Evolutionary conservation across 2,113 vertebrate genomes (phyloP), one percentile per base, ranked within the genome.

Genomic region (Amphiprion ocellaris): DNA sequence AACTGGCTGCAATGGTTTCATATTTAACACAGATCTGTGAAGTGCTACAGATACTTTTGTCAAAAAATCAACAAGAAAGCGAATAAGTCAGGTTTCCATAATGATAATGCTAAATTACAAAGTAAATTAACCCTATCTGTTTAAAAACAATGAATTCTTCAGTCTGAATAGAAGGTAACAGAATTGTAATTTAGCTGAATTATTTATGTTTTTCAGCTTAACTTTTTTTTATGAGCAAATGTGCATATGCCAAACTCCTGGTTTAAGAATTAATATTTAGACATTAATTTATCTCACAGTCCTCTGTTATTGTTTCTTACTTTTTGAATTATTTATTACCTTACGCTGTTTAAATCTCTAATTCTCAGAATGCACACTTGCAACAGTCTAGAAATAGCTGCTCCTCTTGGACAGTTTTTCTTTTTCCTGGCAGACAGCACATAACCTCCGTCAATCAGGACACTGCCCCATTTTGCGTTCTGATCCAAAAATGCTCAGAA

Each of bases 391-490:
- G 16, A 83, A 82, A 72, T 46, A 65, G 28, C 69, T 19, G 61
- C 10, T 44, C 50, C 73, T 54, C 52, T 33, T 23, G 28, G 37
- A 53, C 19, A 69, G 15, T 41, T 67, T 75, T 79, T 50, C 5
- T 10, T 69, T 50, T 52, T 10, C 58, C 47, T 65, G 74, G 17
- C 30, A 79, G 64, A 71, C 71, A 50, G 55, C 69, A 67, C 7
- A 21, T 70, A 47, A 81, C 79, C 69, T 49, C 46, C 30, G 39
- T 56, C 11, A n/a, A 37, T 17, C 61, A 72, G 72, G 39, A 79
- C 59, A 30, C 33, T 53, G 69, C 15, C 46, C 71, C 67, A 82
- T 63, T 72, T 70, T 71, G 12, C 14, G 77, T 66, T 46, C 49
- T 23, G 24, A 65, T 74, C 64, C 60, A 68, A 63, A 37, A 61